Base-by-base conservation (phyloP, 2,797 vertebrate genomes). In the Tangara arthus region DNA sequence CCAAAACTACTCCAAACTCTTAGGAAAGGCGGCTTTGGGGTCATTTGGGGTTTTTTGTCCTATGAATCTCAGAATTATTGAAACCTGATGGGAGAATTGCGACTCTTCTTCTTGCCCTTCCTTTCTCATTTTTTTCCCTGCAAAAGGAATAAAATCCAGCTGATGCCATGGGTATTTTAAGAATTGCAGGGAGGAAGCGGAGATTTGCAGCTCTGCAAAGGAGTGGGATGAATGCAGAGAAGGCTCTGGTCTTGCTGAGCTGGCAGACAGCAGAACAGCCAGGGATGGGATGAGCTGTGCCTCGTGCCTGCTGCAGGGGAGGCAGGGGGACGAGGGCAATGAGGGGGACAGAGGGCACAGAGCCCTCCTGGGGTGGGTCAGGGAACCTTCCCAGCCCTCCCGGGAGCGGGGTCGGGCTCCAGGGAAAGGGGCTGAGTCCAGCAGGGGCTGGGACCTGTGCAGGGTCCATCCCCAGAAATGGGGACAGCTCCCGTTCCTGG, bases 181-280 rank as follows among this genome's bases (percentile, higher is more conserved):
- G 95, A 81, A 73, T 32, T 69, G 72, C 63, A 55, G 82, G 53
- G 80, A 87, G 89, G 93, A 87, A 94, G 76, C 3, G 0, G 41
- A 65, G 91, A 57, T 90, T 42, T 88, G 50, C 91, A 88, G 85
- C 88, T 93, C 93, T 78, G 85, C 73, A n/a, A 42, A 88, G 87
- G 61, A 95, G 83, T 69, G 90, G 86, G 87, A 85, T 84, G 91
- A 86, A 57, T 15, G 82, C 69, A 88, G 88, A 78, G 76, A 90
- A 94, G 91, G 61, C 80, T 73, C 69, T 57, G 77, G 82, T 59
- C 87, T 42, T 83, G 93, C 90, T 94, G 93, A 94, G 93, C 76
- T 86, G 86, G 85, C 85, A 95, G 90, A 57, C 79, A 93, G 82
- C 66, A 75, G 68, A 96, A 88, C 56, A 60, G 82, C 66, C 59